Evolutionary conservation across 2,113 vertebrate species (phyloP), one percentile per base, ranked within the genome.

Genomic region (Eurypyga helias): DNA sequence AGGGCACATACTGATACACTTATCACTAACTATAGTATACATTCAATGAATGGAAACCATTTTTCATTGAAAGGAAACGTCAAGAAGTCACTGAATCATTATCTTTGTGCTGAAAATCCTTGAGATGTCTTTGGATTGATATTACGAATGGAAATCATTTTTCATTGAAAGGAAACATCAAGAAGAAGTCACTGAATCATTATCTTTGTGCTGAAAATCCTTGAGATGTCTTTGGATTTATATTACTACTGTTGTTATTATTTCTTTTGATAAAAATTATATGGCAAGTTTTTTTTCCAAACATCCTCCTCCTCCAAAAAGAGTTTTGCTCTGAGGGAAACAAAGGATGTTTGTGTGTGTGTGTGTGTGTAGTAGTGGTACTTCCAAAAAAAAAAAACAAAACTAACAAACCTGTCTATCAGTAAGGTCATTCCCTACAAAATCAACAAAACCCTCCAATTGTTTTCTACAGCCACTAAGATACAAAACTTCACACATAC

Each of bases 331-430:
- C 29, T 38, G 24, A 51, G 46, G 41, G 28, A 70, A 90, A 72
- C 18, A 49, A 9, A 38, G 71, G 11, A 7, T 7, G 3, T 45
- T 9, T 20, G 7, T 6, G 6, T 3, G 6, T 25, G 12, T 3
- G 6, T 3, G 31, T 6, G 29, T 1, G 26, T 4, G 20, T 1
- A 57, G 23, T 1, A 58, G 46, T 15, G 31, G 11, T 17, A 34
- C 16, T 66, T 38, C 5, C 26, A 34, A 29, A 36, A 57, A 55
- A 29, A 54, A 69, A 24, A 36, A 52, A 64, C 41, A n/a, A n/a
- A n/a, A n/a, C n/a, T n/a, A n/a, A 9, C 41, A 38, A 36, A 38
- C 23, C 17, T 13, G 12, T 13, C n/a, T 14, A 19, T 34, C 25
- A 69, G 16, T 4, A 29, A 51, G 43, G 19, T 1, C 0, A 67